Evolutionary conservation across 2,113 vertebrate species (phyloP).

Genomic region (Alectura lathami): DNA sequence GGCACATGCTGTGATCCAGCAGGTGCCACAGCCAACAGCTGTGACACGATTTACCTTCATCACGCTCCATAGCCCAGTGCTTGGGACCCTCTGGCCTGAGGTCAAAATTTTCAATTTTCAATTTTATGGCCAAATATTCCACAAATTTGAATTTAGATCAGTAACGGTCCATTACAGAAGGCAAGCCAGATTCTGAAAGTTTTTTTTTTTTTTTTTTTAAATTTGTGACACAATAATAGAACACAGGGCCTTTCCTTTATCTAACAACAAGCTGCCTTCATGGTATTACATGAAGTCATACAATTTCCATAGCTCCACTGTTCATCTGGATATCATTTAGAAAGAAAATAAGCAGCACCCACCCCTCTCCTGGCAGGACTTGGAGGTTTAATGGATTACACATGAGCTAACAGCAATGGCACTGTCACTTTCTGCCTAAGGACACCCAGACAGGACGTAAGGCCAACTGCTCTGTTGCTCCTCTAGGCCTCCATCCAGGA

Average conservation of each 20-base stretch:
- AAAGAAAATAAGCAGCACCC: neutral
- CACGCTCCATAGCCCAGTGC: neutral
- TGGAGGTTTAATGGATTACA: neutral
- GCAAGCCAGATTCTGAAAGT: neutral
- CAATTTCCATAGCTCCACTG: neutral
- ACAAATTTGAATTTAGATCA: neutral
- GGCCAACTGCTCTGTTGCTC: neutral
- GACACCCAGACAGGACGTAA: neutral
- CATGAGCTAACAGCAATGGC: neutral
- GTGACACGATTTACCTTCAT: neutral
- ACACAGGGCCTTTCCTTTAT: neutral
- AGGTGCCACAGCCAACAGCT: neutral
- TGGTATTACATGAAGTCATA: neutral
- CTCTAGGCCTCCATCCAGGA: neutral
- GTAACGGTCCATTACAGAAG: neutral
- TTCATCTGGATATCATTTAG: neutral
- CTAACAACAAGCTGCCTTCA: neutral
- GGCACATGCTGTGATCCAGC: neutral
- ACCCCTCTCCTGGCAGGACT: neutral
- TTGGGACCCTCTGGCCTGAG: neutral
- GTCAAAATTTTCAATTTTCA: neutral
- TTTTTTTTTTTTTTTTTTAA: neutral
- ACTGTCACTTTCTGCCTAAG: neutral
- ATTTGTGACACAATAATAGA: neutral
- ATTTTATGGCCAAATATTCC: neutral